phyloP scores from a whole-genome alignment of 2,797 vertebrate genomes.

The Vespertilio murinus region DNA sequence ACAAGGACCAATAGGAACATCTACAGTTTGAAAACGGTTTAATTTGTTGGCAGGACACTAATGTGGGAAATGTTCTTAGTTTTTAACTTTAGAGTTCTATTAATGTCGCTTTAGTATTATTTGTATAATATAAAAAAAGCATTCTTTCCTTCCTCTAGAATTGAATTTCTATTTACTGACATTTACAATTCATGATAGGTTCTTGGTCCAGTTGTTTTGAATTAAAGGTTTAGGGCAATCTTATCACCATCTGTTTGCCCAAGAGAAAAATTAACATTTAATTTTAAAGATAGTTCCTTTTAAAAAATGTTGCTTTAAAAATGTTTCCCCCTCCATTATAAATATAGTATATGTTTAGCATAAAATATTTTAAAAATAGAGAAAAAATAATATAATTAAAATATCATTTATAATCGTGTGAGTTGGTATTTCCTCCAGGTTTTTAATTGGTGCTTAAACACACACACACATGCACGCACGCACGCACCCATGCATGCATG shows the following conservation, averaged over 20 bases:
- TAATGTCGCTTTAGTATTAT: background rate
- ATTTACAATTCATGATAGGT: constrained; percentile 1
- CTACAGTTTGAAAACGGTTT: background rate
- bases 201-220: constrained; percentile 40
- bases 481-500: too few species aligned
- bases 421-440: background rate
- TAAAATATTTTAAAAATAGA: constrained; percentile 10
- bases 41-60: background rate
- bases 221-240: constrained; percentile 27
- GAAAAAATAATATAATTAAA: background rate
- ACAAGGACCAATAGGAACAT: background rate
- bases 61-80: background rate
- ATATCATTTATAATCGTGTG: background rate
- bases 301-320: background rate
- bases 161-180: constrained; percentile 44
- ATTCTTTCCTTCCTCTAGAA: background rate
- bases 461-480: background rate
- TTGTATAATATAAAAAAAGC: background rate
- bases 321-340: background rate
- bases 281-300: constrained; percentile 32
- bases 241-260: constrained; percentile 36
- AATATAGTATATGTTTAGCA: background rate
- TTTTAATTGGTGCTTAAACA: background rate
- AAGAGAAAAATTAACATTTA: constrained; percentile 19
- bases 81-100: constrained; percentile 24